Percentiles rank a stretch among this genome's conserved stretches.
These are phyloP conservation scores for Gila orcuttii DNA, from an alignment of 2,113 vertebrate species.

Conservation along the genomic window DNA sequence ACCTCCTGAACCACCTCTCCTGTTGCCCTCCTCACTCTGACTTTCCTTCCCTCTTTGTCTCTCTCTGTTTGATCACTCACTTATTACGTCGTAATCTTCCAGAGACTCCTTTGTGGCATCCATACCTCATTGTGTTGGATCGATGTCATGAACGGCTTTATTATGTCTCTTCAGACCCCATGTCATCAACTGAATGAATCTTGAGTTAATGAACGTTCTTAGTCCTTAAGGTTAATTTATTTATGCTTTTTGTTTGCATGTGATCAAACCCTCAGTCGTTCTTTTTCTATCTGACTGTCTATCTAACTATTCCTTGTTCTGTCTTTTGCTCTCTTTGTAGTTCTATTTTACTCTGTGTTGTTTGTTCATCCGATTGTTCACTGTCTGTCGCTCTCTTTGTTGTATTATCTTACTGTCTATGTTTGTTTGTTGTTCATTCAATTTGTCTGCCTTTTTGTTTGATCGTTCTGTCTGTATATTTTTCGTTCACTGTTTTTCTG, in stretches of 20 bases:
- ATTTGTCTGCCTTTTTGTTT: not conserved
- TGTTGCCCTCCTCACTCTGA: slow-evolving; percentile 36
- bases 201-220: slow-evolving; percentile 66
- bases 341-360: not conserved
- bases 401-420: not conserved
- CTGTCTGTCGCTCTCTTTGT: not conserved
- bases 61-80: slow-evolving; percentile 42
- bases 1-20: slow-evolving; percentile 21
- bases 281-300: not conserved
- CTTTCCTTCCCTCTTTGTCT: slow-evolving; percentile 43
- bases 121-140: slow-evolving; percentile 68
- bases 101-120: slow-evolving; percentile 61
- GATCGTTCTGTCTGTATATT: not conserved
- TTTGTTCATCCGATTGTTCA: not conserved
- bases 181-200: slow-evolving; percentile 59
- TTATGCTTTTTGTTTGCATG: slow-evolving; percentile 1
- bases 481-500: not conserved
- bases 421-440: not conserved
- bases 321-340: not conserved
- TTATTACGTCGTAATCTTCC: slow-evolving; percentile 73
- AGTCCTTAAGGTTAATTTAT: slow-evolving; percentile 69
- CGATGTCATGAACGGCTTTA: slow-evolving; percentile 62
- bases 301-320: not conserved
- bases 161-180: slow-evolving; percentile 50
- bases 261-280: not conserved